Evolutionary conservation across 2,113 vertebrate genomes (phyloP).

Genomic region (Pteronura brasiliensis): DNA sequence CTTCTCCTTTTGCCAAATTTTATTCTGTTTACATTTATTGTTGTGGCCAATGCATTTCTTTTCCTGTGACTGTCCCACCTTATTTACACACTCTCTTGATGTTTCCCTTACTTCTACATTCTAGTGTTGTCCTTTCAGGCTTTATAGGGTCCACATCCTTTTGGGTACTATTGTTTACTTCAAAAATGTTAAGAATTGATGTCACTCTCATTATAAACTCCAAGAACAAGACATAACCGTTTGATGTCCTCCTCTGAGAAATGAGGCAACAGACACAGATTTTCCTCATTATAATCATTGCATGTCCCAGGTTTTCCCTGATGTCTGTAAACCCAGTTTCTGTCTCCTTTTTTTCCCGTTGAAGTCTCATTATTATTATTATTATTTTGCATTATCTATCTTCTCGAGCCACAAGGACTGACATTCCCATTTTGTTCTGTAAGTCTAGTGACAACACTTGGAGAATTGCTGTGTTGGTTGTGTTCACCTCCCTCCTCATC

Average conservation of each 20-base stretch:
- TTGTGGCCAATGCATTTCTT: background rate
- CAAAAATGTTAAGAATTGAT: background rate
- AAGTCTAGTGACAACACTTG: rapidly evolving
- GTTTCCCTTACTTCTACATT: background rate
- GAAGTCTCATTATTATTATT: too few species aligned
- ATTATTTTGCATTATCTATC: too few species aligned
- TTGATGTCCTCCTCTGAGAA: background rate
- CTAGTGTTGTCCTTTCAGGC: background rate
- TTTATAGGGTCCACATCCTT: background rate
- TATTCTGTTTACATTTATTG: background rate
- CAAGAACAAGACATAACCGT: background rate
- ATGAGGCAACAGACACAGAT: background rate
- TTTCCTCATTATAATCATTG: too few species aligned
- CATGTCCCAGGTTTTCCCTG: background rate
- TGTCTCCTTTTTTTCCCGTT: background rate
- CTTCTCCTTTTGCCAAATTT: background rate
- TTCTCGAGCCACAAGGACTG: background rate
- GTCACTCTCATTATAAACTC: background rate
- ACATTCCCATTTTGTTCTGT: background rate
- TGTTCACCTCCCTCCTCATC: rapidly evolving
- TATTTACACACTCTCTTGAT: background rate
- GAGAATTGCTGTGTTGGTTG: background rate
- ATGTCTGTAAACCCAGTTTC: background rate
- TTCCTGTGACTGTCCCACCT: background rate
- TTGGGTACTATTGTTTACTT: background rate